Evolutionary conservation across 2,888 invertebrate genomes (phyloP).

Genomic region (Poecilobothrus nobilitatus): DNA sequence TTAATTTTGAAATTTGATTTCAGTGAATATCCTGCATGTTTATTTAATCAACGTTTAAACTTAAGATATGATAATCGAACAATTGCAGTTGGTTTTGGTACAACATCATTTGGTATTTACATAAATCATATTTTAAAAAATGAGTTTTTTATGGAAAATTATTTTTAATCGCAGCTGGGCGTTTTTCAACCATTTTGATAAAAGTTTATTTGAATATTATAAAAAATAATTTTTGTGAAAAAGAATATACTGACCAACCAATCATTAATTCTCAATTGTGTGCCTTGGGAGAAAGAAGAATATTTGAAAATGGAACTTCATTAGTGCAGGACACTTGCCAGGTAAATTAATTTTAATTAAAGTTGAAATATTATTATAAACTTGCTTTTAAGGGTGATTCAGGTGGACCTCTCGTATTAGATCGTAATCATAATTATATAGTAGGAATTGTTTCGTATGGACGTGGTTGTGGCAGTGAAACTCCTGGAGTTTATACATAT

Average conservation of each 20-base stretch:
- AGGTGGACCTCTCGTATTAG: background rate
- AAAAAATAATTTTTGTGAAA: background rate
- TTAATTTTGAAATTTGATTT: no score
- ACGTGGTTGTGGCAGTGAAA: conserved; percentile 21
- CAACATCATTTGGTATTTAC: background rate
- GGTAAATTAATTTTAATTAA: background rate
- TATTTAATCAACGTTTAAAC: background rate
- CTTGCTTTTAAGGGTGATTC: background rate
- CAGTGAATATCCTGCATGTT: background rate
- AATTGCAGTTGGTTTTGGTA: background rate
- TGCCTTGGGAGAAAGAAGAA: background rate
- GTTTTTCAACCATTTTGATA: background rate
- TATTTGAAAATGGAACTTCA: background rate
- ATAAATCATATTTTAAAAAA: background rate
- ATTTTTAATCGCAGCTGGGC: background rate
- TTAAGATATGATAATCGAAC: background rate
- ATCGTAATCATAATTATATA: conserved; percentile 21
- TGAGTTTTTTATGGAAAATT: no score
- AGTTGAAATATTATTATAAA: background rate
- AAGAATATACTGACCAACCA: background rate
- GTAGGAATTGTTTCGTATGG: conserved; percentile 26
- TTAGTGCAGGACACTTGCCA: background rate
- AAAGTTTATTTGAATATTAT: background rate
- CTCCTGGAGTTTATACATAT: conserved; percentile 25
- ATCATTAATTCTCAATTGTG: background rate